Percentiles rank a stretch among this genome's conserved stretches.
These are phyloP conservation scores for Eulemur rufifrons DNA, from an alignment of 2,113 vertebrate genomes.

Conservation along the genomic window DNA sequence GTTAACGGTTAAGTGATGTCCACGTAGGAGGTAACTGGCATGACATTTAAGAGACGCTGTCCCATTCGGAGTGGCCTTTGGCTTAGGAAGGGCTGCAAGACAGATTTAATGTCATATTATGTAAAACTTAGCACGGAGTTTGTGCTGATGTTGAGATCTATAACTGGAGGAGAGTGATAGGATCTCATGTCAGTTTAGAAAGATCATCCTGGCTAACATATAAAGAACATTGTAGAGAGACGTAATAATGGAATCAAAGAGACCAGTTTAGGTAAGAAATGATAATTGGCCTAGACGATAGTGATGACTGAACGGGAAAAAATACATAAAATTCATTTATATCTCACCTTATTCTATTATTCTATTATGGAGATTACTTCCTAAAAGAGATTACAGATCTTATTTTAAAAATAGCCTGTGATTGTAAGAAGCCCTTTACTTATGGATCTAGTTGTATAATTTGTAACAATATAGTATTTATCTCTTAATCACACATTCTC, in stretches of 20 bases:
- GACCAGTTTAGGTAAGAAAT: not conserved
- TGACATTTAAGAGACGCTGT: not conserved
- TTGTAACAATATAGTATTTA: not conserved
- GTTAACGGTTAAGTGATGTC: not conserved
- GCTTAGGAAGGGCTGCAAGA: not conserved
- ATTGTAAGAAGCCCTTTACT: not conserved
- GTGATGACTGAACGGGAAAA: not conserved
- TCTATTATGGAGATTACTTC: not conserved
- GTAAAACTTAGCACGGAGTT: not conserved
- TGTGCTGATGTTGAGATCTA: not conserved
- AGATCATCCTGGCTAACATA: not conserved
- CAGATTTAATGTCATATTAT: not conserved
- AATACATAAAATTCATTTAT: not conserved
- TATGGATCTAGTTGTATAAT: not conserved
- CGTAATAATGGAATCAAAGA: not conserved
- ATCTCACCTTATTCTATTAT: not conserved
- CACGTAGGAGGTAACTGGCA: not conserved
- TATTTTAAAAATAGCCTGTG: constrained; percentile 32
- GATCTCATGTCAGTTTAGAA: not conserved
- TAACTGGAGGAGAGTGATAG: not conserved
- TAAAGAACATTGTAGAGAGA: not conserved
- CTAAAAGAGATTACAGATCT: not conserved
- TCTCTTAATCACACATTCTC: not conserved
- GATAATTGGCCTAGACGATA: not conserved
- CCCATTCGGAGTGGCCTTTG: not conserved